A percentile compares a stretch with the other conserved stretches of the same genome.
These are phyloP conservation scores for Melipona beecheii DNA, from an alignment of 2,888 invertebrate genomes.

Conservation along the genomic window DNA sequence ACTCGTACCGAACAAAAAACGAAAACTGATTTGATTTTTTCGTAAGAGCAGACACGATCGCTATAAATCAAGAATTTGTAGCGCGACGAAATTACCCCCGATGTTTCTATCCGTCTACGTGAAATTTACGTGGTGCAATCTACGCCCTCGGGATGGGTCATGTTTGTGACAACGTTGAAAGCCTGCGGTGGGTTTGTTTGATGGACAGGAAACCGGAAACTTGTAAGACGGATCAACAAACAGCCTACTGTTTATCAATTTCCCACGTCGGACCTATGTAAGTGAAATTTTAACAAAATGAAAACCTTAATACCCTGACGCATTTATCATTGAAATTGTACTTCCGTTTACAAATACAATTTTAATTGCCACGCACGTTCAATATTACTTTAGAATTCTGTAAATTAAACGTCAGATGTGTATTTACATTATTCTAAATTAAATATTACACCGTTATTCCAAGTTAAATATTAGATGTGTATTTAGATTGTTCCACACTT, in stretches of 20 bases:
- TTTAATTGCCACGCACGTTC: background rate
- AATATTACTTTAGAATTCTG: background rate
- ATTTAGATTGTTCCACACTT: background rate
- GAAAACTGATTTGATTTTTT: background rate
- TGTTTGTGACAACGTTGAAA: conserved; percentile 2
- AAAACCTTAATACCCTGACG: background rate
- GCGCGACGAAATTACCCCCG: background rate
- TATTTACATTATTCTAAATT: background rate
- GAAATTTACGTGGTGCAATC: conserved; percentile 27
- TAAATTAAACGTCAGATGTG: background rate
- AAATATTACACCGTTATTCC: background rate
- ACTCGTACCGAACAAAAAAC: background rate
- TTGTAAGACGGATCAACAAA: conserved; percentile 9
- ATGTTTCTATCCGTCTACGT: background rate
- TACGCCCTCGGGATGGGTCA: too few species aligned
- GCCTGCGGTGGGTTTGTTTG: conserved; percentile 17
- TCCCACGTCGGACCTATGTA: too few species aligned
- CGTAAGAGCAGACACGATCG: background rate
- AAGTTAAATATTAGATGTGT: too few species aligned
- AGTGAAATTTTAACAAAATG: too few species aligned
- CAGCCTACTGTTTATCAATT: background rate
- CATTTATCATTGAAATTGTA: background rate
- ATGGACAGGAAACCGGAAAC: background rate
- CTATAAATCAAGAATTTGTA: background rate
- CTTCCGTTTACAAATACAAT: background rate